A percentile compares a stretch with the other conserved stretches of the same genome.
phyloP scores from a whole-genome alignment of 2,797 vertebrate genomes.

The Channa striata region DNA sequence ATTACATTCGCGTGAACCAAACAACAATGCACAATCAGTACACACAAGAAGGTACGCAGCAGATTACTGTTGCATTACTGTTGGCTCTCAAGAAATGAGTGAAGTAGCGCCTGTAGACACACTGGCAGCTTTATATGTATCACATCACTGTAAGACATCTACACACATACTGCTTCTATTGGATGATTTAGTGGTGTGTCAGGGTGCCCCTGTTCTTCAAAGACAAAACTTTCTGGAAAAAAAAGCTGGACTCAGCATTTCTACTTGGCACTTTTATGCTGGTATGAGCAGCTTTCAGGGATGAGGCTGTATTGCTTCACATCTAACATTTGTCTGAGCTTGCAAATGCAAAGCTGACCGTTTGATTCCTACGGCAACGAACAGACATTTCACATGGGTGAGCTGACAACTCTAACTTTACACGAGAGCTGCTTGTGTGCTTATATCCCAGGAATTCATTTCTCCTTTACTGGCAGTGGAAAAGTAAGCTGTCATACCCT shows the following conservation, averaged over 20 bases:
- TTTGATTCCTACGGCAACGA: constrained; percentile 44
- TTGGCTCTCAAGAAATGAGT: constrained; percentile 34
- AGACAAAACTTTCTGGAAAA: constrained; percentile 51
- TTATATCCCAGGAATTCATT: constrained; percentile 13
- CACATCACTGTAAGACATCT: constrained; percentile 46
- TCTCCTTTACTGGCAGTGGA: background rate
- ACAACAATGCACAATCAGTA: background rate
- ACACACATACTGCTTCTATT: constrained; percentile 22
- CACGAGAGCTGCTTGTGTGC: background rate
- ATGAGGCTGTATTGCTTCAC: constrained; percentile 30
- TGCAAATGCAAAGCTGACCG: constrained; percentile 42
- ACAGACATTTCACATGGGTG: constrained; percentile 28
- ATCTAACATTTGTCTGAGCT: constrained; percentile 40
- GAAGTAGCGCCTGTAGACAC: constrained; percentile 17
- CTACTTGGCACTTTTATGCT: constrained; percentile 48
- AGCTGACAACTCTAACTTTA: constrained; percentile 30
- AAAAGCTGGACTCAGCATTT: constrained; percentile 54
- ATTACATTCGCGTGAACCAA: constrained; percentile 22
- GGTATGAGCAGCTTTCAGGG: constrained; percentile 44
- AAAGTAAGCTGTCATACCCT: background rate
- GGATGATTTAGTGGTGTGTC: constrained; percentile 61
- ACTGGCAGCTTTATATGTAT: constrained; percentile 34
- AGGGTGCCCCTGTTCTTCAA: constrained; percentile 49
- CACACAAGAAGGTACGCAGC: constrained; percentile 47
- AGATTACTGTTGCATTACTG: constrained; percentile 25